Evolutionary conservation across 2,888 invertebrate genomes (phyloP), one percentile per base, ranked within the genome.

Genomic region (Chesias legatella): DNA sequence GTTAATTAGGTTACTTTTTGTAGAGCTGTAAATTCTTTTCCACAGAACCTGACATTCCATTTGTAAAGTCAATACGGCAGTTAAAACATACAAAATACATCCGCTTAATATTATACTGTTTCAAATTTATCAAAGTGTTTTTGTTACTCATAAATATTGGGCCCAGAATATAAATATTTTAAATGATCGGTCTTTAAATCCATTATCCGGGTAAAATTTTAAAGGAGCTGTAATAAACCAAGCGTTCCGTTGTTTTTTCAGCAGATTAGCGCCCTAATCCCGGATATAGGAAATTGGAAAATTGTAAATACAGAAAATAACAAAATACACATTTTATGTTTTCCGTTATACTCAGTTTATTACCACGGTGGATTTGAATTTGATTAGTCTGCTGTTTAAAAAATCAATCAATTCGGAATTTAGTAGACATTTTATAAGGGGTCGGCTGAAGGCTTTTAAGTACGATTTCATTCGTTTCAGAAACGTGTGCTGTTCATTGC

Each of bases 241-340:
- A 52, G 53, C 51, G 39, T 54, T 60, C 53, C 52, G 47, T 49
- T 51, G 58, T 58, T 64, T 48, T 43, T 38, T 37, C 34, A 28
- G 32, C 22, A 58, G 67, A 65, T 67, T 65, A 63, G 54, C 63
- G 46, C 50, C 56, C 50, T 63, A 56, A 65, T 49, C 56, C 42
- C 51, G 63, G 58, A 61, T 61, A 58, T 57, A 59, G 52, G 56
- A 61, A 65, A 69, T 69, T 63, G 60, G 59, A 63, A 65, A 58
- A 60, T 58, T 56, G 51, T 53, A 48, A 56, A 50, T 50, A 52
- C 52, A 55, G 52, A 52, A 50, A 55, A 52, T 55, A 55, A 52
- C 44, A 50, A 50, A 52, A 50, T 55, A 55, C n/a, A 52, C 50
- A 50, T 48, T 43, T 48, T 40, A 43, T 51, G 1, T 54, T 48